These are phyloP conservation scores for Empidonax alnorum DNA, from an alignment of 2,113 vertebrate species.

Conservation along the genomic window DNA sequence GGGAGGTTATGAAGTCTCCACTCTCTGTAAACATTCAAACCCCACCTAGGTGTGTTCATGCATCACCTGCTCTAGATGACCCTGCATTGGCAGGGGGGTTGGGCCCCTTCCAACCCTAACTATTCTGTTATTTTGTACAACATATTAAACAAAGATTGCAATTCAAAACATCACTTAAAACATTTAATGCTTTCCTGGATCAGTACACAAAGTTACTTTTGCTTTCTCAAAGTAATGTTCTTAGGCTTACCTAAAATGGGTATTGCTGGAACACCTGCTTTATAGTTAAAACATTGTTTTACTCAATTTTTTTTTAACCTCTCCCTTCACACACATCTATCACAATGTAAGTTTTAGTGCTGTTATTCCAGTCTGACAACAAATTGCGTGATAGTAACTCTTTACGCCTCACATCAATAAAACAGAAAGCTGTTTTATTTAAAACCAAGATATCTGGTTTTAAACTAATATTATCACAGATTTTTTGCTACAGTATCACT, in stretches of 20 bases:
- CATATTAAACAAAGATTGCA: neutral
- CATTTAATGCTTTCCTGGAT: neutral
- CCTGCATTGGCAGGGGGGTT: neutral
- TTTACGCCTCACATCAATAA: neutral
- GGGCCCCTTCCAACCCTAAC: neutral
- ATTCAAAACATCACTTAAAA: neutral
- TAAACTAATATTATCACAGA: neutral
- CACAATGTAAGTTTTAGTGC: neutral
- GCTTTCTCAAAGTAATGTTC: neutral
- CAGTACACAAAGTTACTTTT: neutral
- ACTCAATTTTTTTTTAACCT: neutral
- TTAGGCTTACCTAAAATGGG: neutral
- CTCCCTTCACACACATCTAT: neutral
- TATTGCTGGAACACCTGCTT: neutral
- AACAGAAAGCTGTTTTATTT: neutral
- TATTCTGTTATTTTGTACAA: neutral
- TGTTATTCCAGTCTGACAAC: neutral
- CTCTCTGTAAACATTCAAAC: neutral
- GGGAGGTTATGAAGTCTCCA: neutral
- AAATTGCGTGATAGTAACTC: rapidly evolving
- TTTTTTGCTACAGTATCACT: neutral
- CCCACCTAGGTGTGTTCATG: neutral
- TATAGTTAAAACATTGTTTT: neutral
- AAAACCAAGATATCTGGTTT: neutral
- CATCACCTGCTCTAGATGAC: neutral